Conservation (phyloP, 2,797 vertebrate genomes). For the Falco berigora region DNA sequence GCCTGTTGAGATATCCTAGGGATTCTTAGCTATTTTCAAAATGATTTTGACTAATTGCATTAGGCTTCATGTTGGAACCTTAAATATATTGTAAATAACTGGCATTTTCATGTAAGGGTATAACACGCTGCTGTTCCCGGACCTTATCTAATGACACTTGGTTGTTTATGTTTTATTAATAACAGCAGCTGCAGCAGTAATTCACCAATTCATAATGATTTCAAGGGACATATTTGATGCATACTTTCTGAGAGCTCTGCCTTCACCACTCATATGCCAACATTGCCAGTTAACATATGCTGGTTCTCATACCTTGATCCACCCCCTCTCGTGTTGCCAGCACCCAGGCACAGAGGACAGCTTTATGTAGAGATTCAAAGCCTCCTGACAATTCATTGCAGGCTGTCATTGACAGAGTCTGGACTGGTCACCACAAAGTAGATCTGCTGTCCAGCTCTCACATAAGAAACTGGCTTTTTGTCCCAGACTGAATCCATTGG, state of each 20-base stretch:
- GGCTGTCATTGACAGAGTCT: neutral
- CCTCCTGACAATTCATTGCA: neutral
- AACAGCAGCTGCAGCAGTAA: neutral
- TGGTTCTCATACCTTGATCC: neutral
- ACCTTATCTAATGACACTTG: neutral
- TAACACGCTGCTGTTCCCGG: neutral
- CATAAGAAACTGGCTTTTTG: neutral
- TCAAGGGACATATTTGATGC: neutral
- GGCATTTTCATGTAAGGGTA: neutral
- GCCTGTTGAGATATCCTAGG: neutral
- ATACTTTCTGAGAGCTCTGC: neutral
- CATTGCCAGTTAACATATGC: neutral
- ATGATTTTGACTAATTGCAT: slow-evolving; percentile 35
- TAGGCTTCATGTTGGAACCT: neutral
- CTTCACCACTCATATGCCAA: neutral
- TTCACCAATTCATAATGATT: neutral
- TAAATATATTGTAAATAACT: slow-evolving; percentile 8
- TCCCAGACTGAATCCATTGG: neutral
- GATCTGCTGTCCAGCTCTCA: neutral
- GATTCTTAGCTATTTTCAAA: slow-evolving; percentile 9
- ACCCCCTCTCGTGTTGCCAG: neutral
- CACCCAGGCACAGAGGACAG: neutral
- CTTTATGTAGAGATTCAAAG: neutral
- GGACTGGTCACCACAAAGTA: neutral
- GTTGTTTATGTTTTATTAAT: neutral